Evolutionary conservation across 1,140 invertebrate species (phyloP).

Genomic region (Drosophila orena): DNA sequence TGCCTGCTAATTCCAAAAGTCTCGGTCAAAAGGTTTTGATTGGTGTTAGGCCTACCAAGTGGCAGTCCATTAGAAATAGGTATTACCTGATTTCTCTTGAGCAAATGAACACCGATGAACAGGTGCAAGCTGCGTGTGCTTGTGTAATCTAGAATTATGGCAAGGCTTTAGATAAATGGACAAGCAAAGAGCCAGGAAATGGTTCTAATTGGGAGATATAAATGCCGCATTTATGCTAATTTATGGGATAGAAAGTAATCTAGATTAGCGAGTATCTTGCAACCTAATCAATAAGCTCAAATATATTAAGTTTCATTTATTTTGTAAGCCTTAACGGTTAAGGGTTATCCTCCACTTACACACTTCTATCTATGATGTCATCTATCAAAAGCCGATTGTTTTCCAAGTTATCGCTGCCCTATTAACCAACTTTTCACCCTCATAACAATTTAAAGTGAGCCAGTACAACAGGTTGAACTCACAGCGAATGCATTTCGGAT

Average conservation of each 20-base stretch:
- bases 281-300: too few species aligned
- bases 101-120: conserved; percentile 13
- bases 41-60: conserved; percentile 45
- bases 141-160: conserved; percentile 34
- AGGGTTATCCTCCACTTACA: not conserved
- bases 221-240: conserved; percentile 1
- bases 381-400: conserved; percentile 2
- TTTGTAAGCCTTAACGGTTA: too few species aligned
- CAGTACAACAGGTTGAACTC: conserved; percentile 47
- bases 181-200: conserved; percentile 4
- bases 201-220: conserved; percentile 13
- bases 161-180: conserved; percentile 16
- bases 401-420: conserved; percentile 23
- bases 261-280: too few species aligned
- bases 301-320: too few species aligned
- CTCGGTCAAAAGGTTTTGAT: conserved; percentile 54
- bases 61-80: conserved; percentile 25
- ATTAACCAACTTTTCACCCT: conserved; percentile 22
- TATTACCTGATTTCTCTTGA: conserved; percentile 34
- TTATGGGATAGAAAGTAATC: too few species aligned
- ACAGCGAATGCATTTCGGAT: conserved; percentile 46
- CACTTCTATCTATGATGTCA: too few species aligned
- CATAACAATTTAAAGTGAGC: conserved; percentile 44
- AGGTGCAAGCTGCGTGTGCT: conserved; percentile 22
- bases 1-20: conserved; percentile 56